Base-by-base conservation (phyloP, 2,888 invertebrate genomes). In the Apotomis turbidana region DNA sequence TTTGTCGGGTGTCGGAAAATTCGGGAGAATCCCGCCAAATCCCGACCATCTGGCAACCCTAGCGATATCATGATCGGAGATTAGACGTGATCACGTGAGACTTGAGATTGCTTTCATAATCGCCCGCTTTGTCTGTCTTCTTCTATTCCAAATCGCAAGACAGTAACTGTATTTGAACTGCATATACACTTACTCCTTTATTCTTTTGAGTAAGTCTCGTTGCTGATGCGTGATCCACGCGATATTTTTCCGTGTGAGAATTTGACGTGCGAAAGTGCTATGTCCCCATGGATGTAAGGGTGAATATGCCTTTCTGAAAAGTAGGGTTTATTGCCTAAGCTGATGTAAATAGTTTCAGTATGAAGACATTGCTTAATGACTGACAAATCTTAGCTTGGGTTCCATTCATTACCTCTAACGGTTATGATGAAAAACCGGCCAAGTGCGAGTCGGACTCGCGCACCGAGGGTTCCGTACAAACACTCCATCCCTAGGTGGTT, bases 11-110 rank as follows among this genome's bases (percentile, higher is more conserved):
- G 27, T 27, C 1, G 27, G 27, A 27, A 27, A 27, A 27, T 27
- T 27, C 27, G 27, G 27, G 27, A 27, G 27, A 27, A 27, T 27
- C 27, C 27, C 27, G 27, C 27, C 2, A 27, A 27, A 27, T 27
- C 27, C 27, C 27, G 27, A 27, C 27, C 27, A 27, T 27, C 27
- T 27, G 27, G 2, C 27, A 27, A 27, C 27, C 27, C 27, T 27
- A 27, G 1, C 27, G 27, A 80, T 83, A 80, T 77, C 79, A 78
- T 77, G 85, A 85, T 84, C 79, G 75, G 77, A 79, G 85, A 89
- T 90, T 90, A 87, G 82, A 76, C 83, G 86, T n/a, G n/a, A n/a
- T n/a, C n/a, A n/a, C n/a, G n/a, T 86, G 87, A 83, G 89, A 87
- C 85, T 27, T 27, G 27, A 27, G 27, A 27, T 2, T 83, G 81